Percentiles rank a stretch among this genome's conserved stretches.
phyloP scores from a whole-genome alignment of 2,888 invertebrate genomes.

The Mimas tiliae region DNA sequence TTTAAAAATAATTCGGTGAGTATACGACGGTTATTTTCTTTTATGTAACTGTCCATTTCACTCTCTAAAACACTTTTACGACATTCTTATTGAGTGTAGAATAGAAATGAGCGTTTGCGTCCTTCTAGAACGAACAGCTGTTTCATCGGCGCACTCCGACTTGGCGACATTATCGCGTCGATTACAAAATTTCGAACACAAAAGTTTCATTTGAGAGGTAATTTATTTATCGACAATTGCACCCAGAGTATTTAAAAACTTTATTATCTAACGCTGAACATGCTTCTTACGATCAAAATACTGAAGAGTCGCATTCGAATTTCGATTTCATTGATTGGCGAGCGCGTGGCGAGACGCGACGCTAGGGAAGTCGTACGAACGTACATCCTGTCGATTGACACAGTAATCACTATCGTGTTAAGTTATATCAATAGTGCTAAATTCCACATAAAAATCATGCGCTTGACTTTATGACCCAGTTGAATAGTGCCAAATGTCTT shows the following conservation, averaged over 20 bases:
- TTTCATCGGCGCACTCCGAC: slow-evolving; percentile 34
- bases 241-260: not conserved
- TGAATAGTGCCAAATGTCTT: slow-evolving; percentile 5
- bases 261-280: not conserved
- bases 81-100: slow-evolving; percentile 22
- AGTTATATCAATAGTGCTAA: slow-evolving; percentile 4
- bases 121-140: slow-evolving; percentile 44
- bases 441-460: slow-evolving; percentile 3
- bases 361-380: slow-evolving; percentile 5
- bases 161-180: slow-evolving; percentile 5
- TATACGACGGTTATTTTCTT: slow-evolving; percentile 45
- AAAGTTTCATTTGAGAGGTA: not conserved
- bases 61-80: slow-evolving; percentile 32
- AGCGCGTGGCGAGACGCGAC: not conserved
- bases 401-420: not conserved
- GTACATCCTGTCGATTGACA: slow-evolving; percentile 20
- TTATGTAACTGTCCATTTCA: slow-evolving; percentile 37
- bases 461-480: slow-evolving; percentile 8
- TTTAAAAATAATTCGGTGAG: slow-evolving; percentile 66
- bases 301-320: not conserved
- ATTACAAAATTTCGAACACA: slow-evolving; percentile 2
- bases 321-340: slow-evolving; percentile 15
- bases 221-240: not conserved
- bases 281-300: not conserved
- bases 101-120: slow-evolving; percentile 28